These are phyloP conservation scores for Oasisia sp. DNA, from an alignment of 2,888 invertebrate genomes.

Conservation along the genomic window DNA sequence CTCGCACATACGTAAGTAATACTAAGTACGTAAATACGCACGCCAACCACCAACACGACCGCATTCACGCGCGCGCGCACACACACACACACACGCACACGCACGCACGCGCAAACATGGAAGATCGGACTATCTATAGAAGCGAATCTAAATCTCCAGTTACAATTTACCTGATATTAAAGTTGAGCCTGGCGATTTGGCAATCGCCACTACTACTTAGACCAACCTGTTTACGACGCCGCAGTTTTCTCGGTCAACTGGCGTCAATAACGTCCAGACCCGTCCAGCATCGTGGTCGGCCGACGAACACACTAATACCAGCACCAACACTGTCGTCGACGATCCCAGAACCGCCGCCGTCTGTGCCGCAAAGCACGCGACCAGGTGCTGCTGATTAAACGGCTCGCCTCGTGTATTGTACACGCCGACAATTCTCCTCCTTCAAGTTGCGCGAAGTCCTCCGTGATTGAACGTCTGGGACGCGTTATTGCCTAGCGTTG, in stretches of 20 bases:
- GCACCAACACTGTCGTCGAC: not conserved
- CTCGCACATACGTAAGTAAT: no score
- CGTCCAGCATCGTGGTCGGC: not conserved
- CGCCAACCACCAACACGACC: not conserved
- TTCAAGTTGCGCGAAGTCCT: not conserved
- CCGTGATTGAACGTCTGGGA: not conserved
- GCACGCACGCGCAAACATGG: no score
- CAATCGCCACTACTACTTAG: not conserved
- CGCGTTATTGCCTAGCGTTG: not conserved
- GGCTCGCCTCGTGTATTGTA: not conserved
- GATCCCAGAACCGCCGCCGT: not conserved
- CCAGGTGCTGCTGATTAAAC: not conserved
- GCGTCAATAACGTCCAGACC: not conserved
- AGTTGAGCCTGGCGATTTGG: not conserved
- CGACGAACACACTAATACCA: not conserved
- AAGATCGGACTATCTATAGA: not conserved
- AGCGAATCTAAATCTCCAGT: not conserved
- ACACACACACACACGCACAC: no score
- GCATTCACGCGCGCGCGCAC: not conserved
- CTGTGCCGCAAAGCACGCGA: not conserved
- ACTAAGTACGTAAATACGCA: no score
- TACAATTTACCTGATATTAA: not conserved
- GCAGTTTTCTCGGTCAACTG: not conserved
- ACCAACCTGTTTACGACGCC: not conserved
- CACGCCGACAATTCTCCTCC: not conserved